Base-by-base conservation (phyloP, 2,113 vertebrate species). In the Sarotherodon lohbergeri region DNA sequence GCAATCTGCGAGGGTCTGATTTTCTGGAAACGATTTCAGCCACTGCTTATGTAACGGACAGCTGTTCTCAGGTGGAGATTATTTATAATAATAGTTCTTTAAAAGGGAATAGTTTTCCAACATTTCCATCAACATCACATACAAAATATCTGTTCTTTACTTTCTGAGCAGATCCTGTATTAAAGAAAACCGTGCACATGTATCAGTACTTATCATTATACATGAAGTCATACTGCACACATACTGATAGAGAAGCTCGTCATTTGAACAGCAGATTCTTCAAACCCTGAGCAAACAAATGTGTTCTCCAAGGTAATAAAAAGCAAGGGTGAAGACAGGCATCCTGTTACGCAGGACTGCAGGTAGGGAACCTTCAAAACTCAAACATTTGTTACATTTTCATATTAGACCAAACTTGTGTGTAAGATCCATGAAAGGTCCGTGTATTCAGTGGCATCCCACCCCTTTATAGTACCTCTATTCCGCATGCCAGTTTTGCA, bases 281-380 rank as follows among this genome's bases (percentile, higher is more conserved):
- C 5, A 50, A 50, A 76, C 0, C 43, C 27, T 1, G 43, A 50
- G 71, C 24, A 76, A 32, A 11, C 9, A 50, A 46, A 73, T 46
- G 29, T 29, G 22, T 76, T 43, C 39, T 48, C 41, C 41, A 48
- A 29, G 71, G 43, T 50, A 5, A 19, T 48, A 76, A 76, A 78
- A 78, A 78, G 71, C 16, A 32, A 8, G 43, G 43, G 4, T 32
- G 6, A 19, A 50, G 43, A 2, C 24, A 3, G 24, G 43, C 3
- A 76, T 11, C 0, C 5, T 48, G 24, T 46, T 73, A 73, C 0
- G 7, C 22, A 27, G 66, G 22, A 48, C 66, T 10, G 8, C 22
- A 46, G 1, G 13, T 17, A 16, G 68, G 68, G 22, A 14, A 46
- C 68, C 66, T 46, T 73, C 39, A 73, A 24, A 46, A 27, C 22